Evolutionary conservation across 2,797 vertebrate species (phyloP), one percentile per base, ranked within the genome.

Genomic region (Gallinago nigripennis): DNA sequence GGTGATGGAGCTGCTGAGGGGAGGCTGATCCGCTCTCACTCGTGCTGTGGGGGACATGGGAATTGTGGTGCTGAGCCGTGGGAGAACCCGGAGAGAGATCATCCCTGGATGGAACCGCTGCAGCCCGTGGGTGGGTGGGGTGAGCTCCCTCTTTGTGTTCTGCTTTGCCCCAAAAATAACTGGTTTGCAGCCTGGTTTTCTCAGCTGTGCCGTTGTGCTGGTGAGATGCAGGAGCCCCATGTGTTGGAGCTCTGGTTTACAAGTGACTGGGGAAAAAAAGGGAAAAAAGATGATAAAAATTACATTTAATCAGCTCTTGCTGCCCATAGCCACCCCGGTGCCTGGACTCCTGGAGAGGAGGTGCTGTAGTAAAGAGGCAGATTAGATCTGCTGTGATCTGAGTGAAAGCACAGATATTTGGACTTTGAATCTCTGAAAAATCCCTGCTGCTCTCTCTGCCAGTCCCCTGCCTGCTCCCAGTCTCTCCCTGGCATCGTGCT

Each of bases 81-180:
- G 31, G 27, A 3, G 6, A 39, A 28, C 0, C 0, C 8, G 43
- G 19, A 33, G 25, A 4, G 17, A 54, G 46, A n/a, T 24, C 33
- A 8, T 1, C 9, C 14, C 45, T 8, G 61, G 27, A 21, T 18
- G 3, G 19, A 71, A 30, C 1, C 0, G 4, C 27, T 37, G 64
- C 72, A 82, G 63, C 37, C 31, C 7, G 2, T 0, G 0, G 1
- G 24, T 0, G 3, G 37, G 7, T 0, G 6, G 28, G 64, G 13
- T 20, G 16, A 37, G 28, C 54, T 72, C 56, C 37, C 66, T 46
- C 33, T 20, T 30, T 6, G 5, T 2, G 28, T 33, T 19, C 51
- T 2, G 2, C 73, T 80, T 8, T 35, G 50, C 16, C 31, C 43
- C 61, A 50, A 4, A 27, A 14, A 19, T 5, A 9, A 25, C 64